Evolutionary conservation across 1,140 invertebrate genomes (phyloP).

Genomic region (Sarcophaga bullata): DNA sequence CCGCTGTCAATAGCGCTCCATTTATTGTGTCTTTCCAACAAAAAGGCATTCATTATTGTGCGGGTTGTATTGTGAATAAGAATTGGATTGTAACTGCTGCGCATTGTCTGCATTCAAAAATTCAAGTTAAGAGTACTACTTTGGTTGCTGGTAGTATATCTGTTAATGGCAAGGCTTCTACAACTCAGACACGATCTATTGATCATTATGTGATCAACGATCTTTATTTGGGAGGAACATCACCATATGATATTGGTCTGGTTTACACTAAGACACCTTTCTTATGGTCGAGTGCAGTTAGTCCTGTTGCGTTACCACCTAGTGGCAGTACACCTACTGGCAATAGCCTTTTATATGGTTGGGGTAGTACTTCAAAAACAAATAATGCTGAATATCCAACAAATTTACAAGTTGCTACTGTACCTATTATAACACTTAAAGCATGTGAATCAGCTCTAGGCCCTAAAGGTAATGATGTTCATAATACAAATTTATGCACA

Average conservation of each 20-base stretch:
- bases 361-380: slow-evolving; percentile 67
- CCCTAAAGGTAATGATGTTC: slow-evolving; percentile 59
- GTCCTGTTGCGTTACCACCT: slow-evolving; percentile 62
- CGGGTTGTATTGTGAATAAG: slow-evolving; percentile 67
- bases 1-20: slow-evolving; percentile 56
- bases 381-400: slow-evolving; percentile 58
- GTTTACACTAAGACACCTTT: slow-evolving; percentile 67
- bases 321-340: slow-evolving; percentile 65
- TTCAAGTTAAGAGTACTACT: slow-evolving; percentile 53
- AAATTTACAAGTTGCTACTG: slow-evolving; percentile 63
- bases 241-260: slow-evolving; percentile 69
- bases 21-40: slow-evolving; percentile 63
- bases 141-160: slow-evolving; percentile 57
- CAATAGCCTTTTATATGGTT: slow-evolving; percentile 65
- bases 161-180: slow-evolving; percentile 53
- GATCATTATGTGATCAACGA: slow-evolving; percentile 55
- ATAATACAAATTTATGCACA: slow-evolving; percentile 67
- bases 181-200: slow-evolving; percentile 57
- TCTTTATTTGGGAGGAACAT: slow-evolving; percentile 61
- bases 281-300: slow-evolving; percentile 64
- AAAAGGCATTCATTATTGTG: slow-evolving; percentile 67
- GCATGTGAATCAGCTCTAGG: slow-evolving; percentile 58
- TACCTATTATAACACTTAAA: slow-evolving; percentile 55
- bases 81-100: slow-evolving; percentile 68
- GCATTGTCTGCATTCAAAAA: slow-evolving; percentile 57